Conservation (phyloP, 2,113 vertebrate genomes). For the Pampusana beccarii region DNA sequence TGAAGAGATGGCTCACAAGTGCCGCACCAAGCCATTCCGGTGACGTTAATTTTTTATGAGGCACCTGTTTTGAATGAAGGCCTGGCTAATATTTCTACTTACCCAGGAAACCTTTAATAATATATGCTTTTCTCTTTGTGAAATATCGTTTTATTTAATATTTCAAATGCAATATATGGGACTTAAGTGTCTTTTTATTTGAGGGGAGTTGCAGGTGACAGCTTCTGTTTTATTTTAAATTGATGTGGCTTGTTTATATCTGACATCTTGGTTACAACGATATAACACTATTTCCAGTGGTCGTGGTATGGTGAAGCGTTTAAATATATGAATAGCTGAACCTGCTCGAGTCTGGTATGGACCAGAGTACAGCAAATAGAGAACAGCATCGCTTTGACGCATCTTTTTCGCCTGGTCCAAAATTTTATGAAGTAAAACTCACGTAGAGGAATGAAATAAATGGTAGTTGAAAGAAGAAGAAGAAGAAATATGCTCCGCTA, state of each 20-base stretch:
- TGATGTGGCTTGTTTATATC: not conserved
- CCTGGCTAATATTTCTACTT: constrained; percentile 52
- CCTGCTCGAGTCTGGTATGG: not conserved
- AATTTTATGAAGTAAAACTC: not conserved
- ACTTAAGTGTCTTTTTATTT: constrained; percentile 46
- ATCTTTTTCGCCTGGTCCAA: not conserved
- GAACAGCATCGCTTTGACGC: not conserved
- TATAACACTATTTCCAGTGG: not conserved
- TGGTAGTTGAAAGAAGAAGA: not conserved
- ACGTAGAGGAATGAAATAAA: not conserved
- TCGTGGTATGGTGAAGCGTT: not conserved
- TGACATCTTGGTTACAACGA: not conserved
- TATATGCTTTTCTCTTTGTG: constrained; percentile 40
- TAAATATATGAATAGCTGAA: not conserved
- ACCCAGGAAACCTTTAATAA: constrained; percentile 61
- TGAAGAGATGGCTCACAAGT: constrained; percentile 31
- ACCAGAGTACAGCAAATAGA: not conserved
- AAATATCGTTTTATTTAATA: constrained; percentile 37
- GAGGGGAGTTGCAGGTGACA: not conserved
- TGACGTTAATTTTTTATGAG: constrained; percentile 63
- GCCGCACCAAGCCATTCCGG: constrained; percentile 47
- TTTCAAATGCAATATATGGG: constrained; percentile 19
- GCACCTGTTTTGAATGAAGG: constrained; percentile 55
- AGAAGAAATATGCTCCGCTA: not conserved
- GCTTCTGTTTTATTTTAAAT: not conserved